These are phyloP conservation scores for Drosophila suzukii DNA, from an alignment of 1,140 invertebrate species.

Conservation along the genomic window DNA sequence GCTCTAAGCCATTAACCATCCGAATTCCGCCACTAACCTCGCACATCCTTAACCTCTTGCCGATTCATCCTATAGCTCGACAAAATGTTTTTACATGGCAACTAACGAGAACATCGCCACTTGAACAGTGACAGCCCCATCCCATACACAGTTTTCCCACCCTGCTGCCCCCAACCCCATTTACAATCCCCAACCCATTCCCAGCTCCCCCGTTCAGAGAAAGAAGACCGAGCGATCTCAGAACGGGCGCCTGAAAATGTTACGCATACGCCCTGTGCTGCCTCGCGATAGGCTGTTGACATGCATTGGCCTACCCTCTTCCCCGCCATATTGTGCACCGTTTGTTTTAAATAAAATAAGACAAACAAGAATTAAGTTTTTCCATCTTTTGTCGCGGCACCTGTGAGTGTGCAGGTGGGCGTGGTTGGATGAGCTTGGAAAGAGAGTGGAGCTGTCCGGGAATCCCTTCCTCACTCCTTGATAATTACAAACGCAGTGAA, in stretches of 20 bases:
- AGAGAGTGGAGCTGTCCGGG: not conserved
- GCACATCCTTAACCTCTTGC: not conserved
- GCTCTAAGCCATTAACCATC: not conserved
- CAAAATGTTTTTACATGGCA: constrained; percentile 40
- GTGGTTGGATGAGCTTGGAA: not conserved
- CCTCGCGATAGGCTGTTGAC: constrained; percentile 36
- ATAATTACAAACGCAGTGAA: not conserved
- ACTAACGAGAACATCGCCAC: constrained; percentile 21
- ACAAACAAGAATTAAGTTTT: constrained; percentile 7
- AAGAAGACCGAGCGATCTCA: not conserved
- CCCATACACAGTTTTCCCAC: too few species aligned
- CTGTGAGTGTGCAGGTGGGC: not conserved
- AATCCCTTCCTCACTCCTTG: not conserved
- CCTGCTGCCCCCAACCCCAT: not conserved
- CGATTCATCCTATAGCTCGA: not conserved
- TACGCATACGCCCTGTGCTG: constrained; percentile 56
- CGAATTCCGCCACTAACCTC: not conserved
- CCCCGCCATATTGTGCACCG: not conserved
- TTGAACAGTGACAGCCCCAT: constrained; percentile 4
- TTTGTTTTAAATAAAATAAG: constrained; percentile 27
- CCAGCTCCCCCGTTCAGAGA: not conserved
- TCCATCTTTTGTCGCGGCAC: not conserved
- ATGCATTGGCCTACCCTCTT: constrained; percentile 22
- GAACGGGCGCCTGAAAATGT: constrained; percentile 41
- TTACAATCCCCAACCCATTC: not conserved